Percentiles rank a stretch among this genome's conserved stretches.
phyloP scores from a whole-genome alignment of 2,797 vertebrate species.

The Chaetodon trifasciatus region DNA sequence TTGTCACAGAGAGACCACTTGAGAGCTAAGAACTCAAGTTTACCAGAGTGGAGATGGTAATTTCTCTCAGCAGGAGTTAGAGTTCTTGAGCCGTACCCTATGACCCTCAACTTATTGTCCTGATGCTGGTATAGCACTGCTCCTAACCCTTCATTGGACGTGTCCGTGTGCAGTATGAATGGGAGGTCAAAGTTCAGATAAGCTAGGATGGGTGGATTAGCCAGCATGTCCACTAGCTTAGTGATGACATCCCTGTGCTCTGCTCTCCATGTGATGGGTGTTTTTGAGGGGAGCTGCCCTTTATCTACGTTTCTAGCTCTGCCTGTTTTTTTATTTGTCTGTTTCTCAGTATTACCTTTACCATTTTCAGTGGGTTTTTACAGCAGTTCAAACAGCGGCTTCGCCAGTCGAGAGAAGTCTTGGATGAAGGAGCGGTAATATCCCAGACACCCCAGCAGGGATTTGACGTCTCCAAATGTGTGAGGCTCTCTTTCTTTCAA shows the following conservation, averaged over 20 bases:
- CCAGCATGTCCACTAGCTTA: slow-evolving; percentile 18
- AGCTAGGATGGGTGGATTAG: neutral
- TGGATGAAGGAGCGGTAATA: too few relatives aligned
- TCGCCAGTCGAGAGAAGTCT: too few relatives aligned
- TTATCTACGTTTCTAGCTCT: too few relatives aligned
- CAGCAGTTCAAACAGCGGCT: too few relatives aligned
- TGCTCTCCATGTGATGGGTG: slow-evolving; percentile 27
- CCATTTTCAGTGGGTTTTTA: too few relatives aligned
- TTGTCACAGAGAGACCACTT: neutral
- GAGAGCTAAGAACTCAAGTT: slow-evolving; percentile 1
- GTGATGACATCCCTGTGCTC: slow-evolving; percentile 6
- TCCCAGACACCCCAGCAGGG: too few relatives aligned
- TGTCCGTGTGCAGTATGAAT: neutral
- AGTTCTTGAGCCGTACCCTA: slow-evolving; percentile 7
- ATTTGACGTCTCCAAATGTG: too few relatives aligned
- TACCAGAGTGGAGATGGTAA: neutral
- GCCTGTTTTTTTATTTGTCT: too few relatives aligned
- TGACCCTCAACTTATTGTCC: neutral
- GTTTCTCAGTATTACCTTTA: too few relatives aligned
- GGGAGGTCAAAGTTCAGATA: slow-evolving; percentile 17
- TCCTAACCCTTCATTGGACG: neutral
- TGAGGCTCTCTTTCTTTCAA: too few relatives aligned
- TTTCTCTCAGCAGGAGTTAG: neutral
- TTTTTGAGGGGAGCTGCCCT: neutral
- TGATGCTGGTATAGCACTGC: neutral